Evolutionary conservation across 2,888 invertebrate species (phyloP).

Genomic region (Parnassius mnemosyne): DNA sequence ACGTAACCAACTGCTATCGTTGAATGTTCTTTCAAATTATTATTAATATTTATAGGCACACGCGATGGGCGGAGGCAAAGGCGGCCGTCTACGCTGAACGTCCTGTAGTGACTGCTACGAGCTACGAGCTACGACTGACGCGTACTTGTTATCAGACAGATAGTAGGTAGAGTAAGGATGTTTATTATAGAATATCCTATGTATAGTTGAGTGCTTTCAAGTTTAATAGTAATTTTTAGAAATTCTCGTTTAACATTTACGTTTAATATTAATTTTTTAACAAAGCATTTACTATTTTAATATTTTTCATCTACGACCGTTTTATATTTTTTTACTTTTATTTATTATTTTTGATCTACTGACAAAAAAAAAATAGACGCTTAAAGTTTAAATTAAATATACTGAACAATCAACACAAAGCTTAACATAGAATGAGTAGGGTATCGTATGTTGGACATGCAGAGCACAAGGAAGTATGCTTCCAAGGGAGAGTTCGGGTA

Average conservation of each 20-base stretch:
- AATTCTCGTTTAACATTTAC: no score
- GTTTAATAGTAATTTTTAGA: no score
- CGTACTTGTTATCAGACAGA: conserved; percentile 12
- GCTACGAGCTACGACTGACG: conserved; percentile 38
- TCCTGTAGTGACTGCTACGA: conserved; percentile 63
- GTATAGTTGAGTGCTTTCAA: no score
- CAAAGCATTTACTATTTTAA: no score
- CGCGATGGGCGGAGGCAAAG: conserved; percentile 18
- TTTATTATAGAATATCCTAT: neutral
- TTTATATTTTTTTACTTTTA: no score
- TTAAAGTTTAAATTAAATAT: neutral
- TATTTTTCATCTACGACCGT: no score
- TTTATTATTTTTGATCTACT: no score
- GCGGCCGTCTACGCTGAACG: conserved; percentile 46
- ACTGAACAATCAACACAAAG: conserved; percentile 37
- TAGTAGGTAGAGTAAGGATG: neutral
- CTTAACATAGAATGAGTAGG: conserved; percentile 39
- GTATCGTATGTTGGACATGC: conserved; percentile 28
- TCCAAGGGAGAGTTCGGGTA: conserved; percentile 26
- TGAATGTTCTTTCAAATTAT: neutral
- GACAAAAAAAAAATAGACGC: no score
- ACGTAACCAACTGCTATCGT: neutral
- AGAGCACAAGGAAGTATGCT: conserved; percentile 26
- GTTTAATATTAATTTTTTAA: no score
- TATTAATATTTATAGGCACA: conserved; percentile 3